These are phyloP conservation scores for Onychorhynchus coronatus DNA, from an alignment of 2,113 vertebrate genomes.

Conservation along the genomic window DNA sequence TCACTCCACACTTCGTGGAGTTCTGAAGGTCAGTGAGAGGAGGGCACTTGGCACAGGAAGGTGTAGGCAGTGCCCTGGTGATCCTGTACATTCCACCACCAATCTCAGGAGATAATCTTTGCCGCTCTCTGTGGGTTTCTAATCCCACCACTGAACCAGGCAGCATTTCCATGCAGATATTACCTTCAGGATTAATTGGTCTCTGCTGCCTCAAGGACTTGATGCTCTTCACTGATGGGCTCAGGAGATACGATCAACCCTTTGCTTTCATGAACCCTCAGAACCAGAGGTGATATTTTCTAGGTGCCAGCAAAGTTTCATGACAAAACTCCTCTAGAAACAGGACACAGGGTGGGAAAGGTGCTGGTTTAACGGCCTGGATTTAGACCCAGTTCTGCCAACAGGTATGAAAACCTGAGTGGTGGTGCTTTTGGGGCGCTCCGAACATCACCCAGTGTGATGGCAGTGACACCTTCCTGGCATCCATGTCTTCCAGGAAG, in stretches of 20 bases:
- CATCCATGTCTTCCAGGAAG: not conserved
- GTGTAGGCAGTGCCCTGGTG: not conserved
- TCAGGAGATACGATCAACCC: not conserved
- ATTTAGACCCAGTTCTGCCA: not conserved
- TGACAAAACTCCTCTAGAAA: not conserved
- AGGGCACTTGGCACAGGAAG: not conserved
- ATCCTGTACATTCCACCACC: not conserved
- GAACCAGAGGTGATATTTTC: not conserved
- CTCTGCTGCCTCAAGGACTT: not conserved
- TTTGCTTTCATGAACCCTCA: not conserved
- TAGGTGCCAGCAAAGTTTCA: not conserved
- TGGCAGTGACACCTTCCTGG: not conserved
- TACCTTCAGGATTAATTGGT: not conserved
- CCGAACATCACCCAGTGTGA: not conserved
- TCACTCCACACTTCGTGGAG: not conserved
- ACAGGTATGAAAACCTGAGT: not conserved
- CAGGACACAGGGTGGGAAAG: not conserved
- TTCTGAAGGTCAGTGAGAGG: not conserved
- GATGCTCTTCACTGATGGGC: not conserved
- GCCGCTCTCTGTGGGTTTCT: not conserved
- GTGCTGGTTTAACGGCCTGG: not conserved
- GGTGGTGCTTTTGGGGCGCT: not conserved
- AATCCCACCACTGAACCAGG: rapidly evolving
- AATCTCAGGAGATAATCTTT: not conserved
- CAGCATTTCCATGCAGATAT: not conserved